Percentiles rank a stretch among this genome's conserved stretches.
Evolutionary conservation across 2,797 vertebrate species (phyloP).

Genomic region (Gorsachius magnificus): DNA sequence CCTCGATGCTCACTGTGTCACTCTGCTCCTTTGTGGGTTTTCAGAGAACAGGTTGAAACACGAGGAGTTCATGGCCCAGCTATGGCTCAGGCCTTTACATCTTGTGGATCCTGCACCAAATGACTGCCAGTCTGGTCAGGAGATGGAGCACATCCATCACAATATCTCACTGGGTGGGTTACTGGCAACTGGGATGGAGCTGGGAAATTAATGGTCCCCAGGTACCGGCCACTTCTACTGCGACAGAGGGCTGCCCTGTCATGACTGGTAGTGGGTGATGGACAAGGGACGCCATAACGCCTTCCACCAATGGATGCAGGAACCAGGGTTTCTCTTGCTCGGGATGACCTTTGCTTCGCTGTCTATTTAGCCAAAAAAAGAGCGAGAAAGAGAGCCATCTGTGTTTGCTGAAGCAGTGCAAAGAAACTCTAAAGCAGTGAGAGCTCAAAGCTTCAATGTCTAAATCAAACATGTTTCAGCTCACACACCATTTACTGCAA

Average conservation of each 20-base stretch:
- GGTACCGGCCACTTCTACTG: neutral
- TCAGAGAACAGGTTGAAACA: too few species aligned
- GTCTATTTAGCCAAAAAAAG: neutral
- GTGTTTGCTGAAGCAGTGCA: neutral
- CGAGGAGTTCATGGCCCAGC: too few species aligned
- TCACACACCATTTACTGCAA: neutral
- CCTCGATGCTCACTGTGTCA: too few species aligned
- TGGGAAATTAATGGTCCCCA: neutral
- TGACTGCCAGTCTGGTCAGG: too few species aligned
- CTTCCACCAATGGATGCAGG: neutral
- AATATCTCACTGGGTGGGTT: neutral
- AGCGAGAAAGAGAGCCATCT: neutral
- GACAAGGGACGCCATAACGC: neutral
- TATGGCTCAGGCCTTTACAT: too few species aligned
- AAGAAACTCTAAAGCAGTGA: neutral
- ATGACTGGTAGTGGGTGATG: neutral
- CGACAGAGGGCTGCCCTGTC: neutral
- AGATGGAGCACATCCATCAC: too few species aligned
- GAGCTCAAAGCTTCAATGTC: neutral
- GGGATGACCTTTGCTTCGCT: neutral
- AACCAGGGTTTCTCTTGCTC: neutral
- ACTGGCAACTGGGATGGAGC: neutral
- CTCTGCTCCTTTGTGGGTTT: too few species aligned
- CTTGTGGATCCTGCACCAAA: too few species aligned
- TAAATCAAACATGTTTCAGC: slow-evolving; percentile 28